phyloP scores from a whole-genome alignment of 2,888 invertebrate genomes.

The Folsomia candida region DNA sequence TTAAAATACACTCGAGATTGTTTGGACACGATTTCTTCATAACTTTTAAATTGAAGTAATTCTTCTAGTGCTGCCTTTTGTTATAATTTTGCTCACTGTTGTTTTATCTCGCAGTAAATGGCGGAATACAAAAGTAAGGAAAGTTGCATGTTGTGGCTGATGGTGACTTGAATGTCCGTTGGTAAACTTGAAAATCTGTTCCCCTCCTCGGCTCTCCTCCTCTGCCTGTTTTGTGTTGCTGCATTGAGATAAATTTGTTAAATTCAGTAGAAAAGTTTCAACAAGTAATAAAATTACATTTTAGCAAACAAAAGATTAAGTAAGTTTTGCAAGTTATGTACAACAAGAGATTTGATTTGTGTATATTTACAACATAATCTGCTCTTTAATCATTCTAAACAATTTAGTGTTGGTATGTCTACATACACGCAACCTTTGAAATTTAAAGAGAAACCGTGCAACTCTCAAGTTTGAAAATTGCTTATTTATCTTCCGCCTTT shows the following conservation, averaged over 20 bases:
- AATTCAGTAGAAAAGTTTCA: neutral
- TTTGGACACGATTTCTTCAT: neutral
- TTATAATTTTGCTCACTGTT: neutral
- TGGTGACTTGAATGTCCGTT: neutral
- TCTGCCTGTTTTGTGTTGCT: neutral
- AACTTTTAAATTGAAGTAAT: neutral
- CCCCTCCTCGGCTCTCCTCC: too few species aligned
- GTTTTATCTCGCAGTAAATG: too few species aligned
- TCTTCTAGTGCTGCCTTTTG: neutral
- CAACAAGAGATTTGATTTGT: too few species aligned
- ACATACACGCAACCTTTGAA: neutral
- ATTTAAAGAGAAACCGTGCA: neutral
- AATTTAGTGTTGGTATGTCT: neutral
- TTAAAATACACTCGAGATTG: too few species aligned
- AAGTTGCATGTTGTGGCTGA: neutral
- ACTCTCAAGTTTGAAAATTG: neutral
- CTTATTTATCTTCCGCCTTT: neutral
- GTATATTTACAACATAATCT: neutral
- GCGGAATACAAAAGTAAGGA: neutral
- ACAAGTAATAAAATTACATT: neutral
- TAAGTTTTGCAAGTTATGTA: too few species aligned
- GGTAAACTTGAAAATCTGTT: neutral
- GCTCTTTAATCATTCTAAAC: neutral
- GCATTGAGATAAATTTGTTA: neutral
- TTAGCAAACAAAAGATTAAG: neutral